Evolutionary conservation across 2,113 vertebrate species (phyloP), one percentile per base, ranked within the genome.

Genomic region (Mormoops blainvillei): DNA sequence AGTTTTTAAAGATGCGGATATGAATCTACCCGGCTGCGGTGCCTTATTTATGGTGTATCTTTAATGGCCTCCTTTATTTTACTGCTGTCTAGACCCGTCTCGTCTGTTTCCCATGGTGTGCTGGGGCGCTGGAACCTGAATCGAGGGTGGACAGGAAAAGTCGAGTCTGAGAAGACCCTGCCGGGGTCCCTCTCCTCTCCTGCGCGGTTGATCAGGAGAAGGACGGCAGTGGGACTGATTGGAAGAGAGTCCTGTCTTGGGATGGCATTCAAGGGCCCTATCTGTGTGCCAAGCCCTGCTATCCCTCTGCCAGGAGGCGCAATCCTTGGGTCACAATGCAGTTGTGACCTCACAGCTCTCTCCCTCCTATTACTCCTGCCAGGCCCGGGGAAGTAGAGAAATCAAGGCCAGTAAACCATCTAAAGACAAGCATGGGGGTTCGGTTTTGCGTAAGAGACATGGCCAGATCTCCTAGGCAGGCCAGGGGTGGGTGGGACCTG

Each of bases 281-380:
- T 15, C 45, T 82, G 45, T 50, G 22, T 43, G 11, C 48, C 13
- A 33, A 81, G 41, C 26, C 38, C 74, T 14, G 58, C 41, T 16
- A 41, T 1, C 0, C 67, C 71, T 87, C 45, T 86, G 78, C 65
- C 56, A 41, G 24, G 45, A 80, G 43, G 50, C 31, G 26, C 78
- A 68, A 4, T 82, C 61, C 33, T 54, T 31, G 74, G 63, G 94
- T 96, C 96, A 96, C 58, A 96, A 94, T 92, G 91, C 85, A 7
- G 52, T 58, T 96, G 88, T 95, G 89, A 96, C 61, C 58, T 89
- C 84, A 96, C 7, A 65, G 43, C 41, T 90, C 54, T 45, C 12
- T 26, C 15, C 28, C 61, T 81, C 70, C 54, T 71, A 8, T 43
- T 18, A 71, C 43, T 81, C 71, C 58, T 52, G 70, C 52, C n/a